These are phyloP conservation scores for Aurelia aurita DNA, from an alignment of 30 jellyfish, hydroid and myxozoan genomes.

Conservation along the genomic window DNA sequence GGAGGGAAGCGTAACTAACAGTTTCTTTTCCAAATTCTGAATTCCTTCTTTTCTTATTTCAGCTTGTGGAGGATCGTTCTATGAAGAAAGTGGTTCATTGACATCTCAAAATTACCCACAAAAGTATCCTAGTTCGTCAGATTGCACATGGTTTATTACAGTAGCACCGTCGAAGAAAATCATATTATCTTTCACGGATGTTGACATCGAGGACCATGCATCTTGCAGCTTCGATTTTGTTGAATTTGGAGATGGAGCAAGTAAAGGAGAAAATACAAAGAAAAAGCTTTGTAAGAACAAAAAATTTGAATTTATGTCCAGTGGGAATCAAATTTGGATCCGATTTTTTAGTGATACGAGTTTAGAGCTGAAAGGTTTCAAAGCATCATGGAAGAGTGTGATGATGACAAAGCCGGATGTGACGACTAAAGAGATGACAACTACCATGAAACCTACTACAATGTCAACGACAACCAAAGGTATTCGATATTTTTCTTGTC, in stretches of 20 bases:
- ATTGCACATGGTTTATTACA: slow-evolving; percentile 59
- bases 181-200: slow-evolving; percentile 13
- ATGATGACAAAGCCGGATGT: slow-evolving; percentile 2
- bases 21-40: too few species aligned
- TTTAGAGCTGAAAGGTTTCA: slow-evolving; percentile 72
- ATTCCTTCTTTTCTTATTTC: not conserved
- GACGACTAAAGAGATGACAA: slow-evolving; percentile 4
- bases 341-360: slow-evolving; percentile 80
- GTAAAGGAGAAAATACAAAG: slow-evolving; percentile 31
- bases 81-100: slow-evolving; percentile 56
- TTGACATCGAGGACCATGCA: slow-evolving; percentile 28
- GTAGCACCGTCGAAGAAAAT: slow-evolving; percentile 41
- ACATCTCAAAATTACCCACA: slow-evolving; percentile 74
- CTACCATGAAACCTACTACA: slow-evolving; percentile 11
- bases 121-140: slow-evolving; percentile 29
- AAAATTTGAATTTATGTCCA: slow-evolving; percentile 16
- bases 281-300: slow-evolving; percentile 69
- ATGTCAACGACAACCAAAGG: not conserved
- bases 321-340: slow-evolving; percentile 48
- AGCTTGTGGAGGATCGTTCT: slow-evolving; percentile 56
- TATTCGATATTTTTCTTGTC: not conserved
- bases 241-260: slow-evolving; percentile 44
- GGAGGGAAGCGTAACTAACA: too few species aligned
- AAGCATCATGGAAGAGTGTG: slow-evolving; percentile 76
- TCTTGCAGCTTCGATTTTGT: slow-evolving; percentile 56